Base-by-base conservation (phyloP, 2,113 vertebrate genomes). In the Burhinus bistriatus region DNA sequence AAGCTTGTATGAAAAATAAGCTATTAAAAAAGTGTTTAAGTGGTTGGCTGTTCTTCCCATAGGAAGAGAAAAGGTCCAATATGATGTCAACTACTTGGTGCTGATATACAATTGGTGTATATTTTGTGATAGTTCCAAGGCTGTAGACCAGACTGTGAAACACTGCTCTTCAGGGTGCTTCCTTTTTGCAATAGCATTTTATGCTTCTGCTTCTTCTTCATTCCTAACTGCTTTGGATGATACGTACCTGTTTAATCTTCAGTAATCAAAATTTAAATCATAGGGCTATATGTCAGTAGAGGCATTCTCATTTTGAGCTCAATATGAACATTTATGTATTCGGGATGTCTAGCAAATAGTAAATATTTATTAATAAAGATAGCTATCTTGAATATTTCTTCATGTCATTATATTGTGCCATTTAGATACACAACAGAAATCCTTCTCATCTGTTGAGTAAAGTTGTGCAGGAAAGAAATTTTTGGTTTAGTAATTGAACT, bases 51-150 rank as follows among this genome's bases (percentile, higher is more conserved):
- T 32, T 72, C 32, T 65, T 93, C n/a, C 36, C 11, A 9, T 36
- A 77, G 69, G 36, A 81, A 70, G 38, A 40, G 14, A 62, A 57
- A 38, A 70, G 11, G 44, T n/a, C 45, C 22, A 26, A 15, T 71
- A 7, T 1, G 2, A 23, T 71, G 38, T 51, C 12, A 42, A 8
- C 42, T 45, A 4, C 2, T 11, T 87, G 61, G 8, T 92, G 52
- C 30, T 0, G 0, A 32, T 59, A 11, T 4, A 18, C 9, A 34
- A 38, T 17, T 11, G 27, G 15, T 62, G 27, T 7, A 9, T 44
- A 27, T 55, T 66, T 65, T 55, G 4, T 65, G 47, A 72, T 44
- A 44, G 25, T 44, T 80, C 51, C 23, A 90, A 49, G 32, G 23
- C 78, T 57, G 38, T 42, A 78, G 66, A 30, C 40, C 42, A 2